Evolutionary conservation across 2,113 vertebrate species (phyloP), one percentile per base, ranked within the genome.

Genomic region (Rissa tridactyla): DNA sequence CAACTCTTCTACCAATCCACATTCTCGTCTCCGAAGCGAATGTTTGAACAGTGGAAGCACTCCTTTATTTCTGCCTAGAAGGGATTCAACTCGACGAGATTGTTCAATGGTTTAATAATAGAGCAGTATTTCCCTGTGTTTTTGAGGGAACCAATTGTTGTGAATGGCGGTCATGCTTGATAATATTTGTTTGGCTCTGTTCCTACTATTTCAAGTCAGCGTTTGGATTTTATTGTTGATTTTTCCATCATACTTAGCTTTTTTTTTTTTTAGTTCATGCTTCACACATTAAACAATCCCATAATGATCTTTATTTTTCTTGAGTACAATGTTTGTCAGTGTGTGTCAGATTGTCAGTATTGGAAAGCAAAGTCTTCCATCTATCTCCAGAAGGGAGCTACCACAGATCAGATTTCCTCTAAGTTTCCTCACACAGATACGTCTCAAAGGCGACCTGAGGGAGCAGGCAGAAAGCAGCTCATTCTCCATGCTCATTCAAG

Each of bases 91-190:
- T 83, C 2, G 0, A 83, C 83, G n/a, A 80, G 71, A 58, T 5
- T 75, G 51, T 64, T 90, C 38, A 84, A 18, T 40, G 19, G 51
- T 78, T 81, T 84, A 90, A 60, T 69, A 75, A 62, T 78, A 54
- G 46, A 86, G 51, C 52, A 84, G 77, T 36, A 69, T 88, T 94
- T 91, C 84, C 86, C 52, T 34, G 10, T 38, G 55, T 42, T 93
- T 93, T 60, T 79, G 78, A 92, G 82, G 79, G 42, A 94, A 83
- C 71, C n/a, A 36, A 61, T 47, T 91, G 80, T 49, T 94, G 96
- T 57, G 77, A 91, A 1, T 1, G 2, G 30, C 51, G 47, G 57
- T 29, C 27, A n/a, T 27, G 60, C 77, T 75, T 69, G n/a, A 40
- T 78, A 92, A 60, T 79, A 71, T 65, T 82, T 91, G 38, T 40